A percentile compares a stretch with the other conserved stretches of the same genome.
These are phyloP conservation scores for Phyllostomus discolor DNA, from an alignment of 2,113 vertebrate genomes.

Conservation along the genomic window DNA sequence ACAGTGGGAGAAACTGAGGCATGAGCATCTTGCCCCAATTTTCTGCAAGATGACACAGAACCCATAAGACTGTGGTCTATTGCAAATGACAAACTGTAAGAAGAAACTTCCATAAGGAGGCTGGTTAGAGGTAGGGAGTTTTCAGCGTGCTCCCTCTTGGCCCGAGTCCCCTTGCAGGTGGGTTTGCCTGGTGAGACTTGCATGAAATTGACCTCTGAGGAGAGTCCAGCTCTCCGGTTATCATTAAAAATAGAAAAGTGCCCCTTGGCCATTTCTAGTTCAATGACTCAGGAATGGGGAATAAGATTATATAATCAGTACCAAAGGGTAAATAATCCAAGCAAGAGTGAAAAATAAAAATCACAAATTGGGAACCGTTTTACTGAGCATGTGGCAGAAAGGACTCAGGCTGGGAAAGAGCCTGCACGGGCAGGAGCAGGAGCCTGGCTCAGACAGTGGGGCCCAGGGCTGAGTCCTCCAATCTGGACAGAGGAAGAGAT, in stretches of 20 bases:
- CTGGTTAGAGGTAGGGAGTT: not conserved
- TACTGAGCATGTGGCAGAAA: not conserved
- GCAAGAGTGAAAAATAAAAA: not conserved
- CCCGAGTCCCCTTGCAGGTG: not conserved
- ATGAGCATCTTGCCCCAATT: not conserved
- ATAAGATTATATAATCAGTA: not conserved
- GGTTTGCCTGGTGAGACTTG: not conserved
- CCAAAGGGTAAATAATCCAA: not conserved
- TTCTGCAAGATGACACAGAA: slow-evolving; percentile 1
- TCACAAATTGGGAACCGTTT: not conserved
- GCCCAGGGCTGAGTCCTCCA: not conserved
- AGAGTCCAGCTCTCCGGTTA: not conserved
- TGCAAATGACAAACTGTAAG: not conserved
- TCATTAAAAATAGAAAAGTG: slow-evolving; percentile 28
- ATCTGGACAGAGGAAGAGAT: not conserved
- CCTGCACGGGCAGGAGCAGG: not conserved
- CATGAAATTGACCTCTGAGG: not conserved
- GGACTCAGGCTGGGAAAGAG: not conserved
- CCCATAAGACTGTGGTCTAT: not conserved
- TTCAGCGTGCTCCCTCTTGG: not conserved
- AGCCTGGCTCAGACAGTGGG: not conserved
- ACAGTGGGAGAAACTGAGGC: not conserved
- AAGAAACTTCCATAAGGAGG: not conserved
- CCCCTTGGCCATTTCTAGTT: not conserved
- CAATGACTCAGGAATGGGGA: not conserved